Base-by-base conservation (phyloP, 2,888 invertebrate species). In the Alitta virens region DNA sequence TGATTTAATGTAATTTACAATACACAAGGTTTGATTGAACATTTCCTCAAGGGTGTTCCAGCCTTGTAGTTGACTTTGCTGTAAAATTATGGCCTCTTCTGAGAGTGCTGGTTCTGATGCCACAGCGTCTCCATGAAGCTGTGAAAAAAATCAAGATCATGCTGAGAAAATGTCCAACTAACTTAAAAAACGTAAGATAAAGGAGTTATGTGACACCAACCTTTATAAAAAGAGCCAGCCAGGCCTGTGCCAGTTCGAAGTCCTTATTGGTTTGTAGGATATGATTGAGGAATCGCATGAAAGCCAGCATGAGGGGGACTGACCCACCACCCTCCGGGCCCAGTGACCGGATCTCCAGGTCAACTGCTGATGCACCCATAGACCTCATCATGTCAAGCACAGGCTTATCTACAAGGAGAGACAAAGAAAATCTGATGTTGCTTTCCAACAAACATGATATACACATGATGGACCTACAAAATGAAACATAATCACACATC, bases 191-290 rank as follows among this genome's bases (percentile, higher is more conserved):
- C n/a, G n/a, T n/a, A n/a, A n/a, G n/a, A n/a, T n/a, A n/a, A n/a
- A n/a, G n/a, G n/a, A n/a, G n/a, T n/a, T n/a, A n/a, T n/a, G n/a
- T n/a, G n/a, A n/a, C n/a, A 7, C 33, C 12, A 12, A 88, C 86
- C 82, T 94, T 94, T 38, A 98, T 82, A 82, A 94, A 95, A 51
- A 94, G 85, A 52, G 89, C 89, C 64, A 97, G 85, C 83, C 95
- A 97, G 0, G 95, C 89, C 78, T 96, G 92, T 0, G 90, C 89
- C 60, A 96, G 83, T 84, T 98, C 97, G 82, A 94, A 97, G 83
- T 95, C 88, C 66, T 81, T 86, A 74, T 91, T 91, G 1, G 87
- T 88, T 69, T 86, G 84, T 42, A 97, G 84, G 85, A 90, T 88
- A 61, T 83, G 83, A 62, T 86, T 84, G 24, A 95, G 82, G 83